These are phyloP conservation scores for Poecilobothrus nobilitatus DNA, from an alignment of 2,888 invertebrate genomes.

Conservation along the genomic window DNA sequence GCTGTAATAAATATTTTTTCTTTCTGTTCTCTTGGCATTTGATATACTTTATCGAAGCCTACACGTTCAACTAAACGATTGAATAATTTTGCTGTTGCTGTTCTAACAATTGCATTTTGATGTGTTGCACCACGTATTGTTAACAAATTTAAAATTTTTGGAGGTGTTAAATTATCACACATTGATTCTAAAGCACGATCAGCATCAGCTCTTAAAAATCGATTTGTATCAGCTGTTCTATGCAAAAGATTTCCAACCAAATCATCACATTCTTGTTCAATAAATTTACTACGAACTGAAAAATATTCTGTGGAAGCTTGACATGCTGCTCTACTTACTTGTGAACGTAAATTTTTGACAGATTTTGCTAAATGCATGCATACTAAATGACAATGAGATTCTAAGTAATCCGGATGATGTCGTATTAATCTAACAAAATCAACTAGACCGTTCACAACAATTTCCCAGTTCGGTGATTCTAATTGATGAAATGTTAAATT, in stretches of 20 bases:
- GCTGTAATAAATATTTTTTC: conserved; percentile 71
- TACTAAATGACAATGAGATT: conserved; percentile 58
- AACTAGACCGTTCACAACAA: conserved; percentile 62
- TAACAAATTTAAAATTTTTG: conserved; percentile 58
- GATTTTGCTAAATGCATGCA: conserved; percentile 66
- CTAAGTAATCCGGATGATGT: conserved; percentile 55
- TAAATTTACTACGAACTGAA: conserved; percentile 49
- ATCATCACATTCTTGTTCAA: conserved; percentile 76
- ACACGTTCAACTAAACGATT: conserved; percentile 61
- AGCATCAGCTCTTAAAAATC: conserved; percentile 84
- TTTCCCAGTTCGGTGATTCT: conserved; percentile 72
- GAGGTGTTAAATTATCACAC: conserved; percentile 65
- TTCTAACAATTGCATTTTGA: conserved; percentile 79
- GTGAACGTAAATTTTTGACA: conserved; percentile 83
- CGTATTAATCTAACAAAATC: conserved; percentile 59
- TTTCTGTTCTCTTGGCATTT: conserved; percentile 65
- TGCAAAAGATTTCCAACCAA: conserved; percentile 71
- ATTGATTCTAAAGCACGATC: conserved; percentile 66
- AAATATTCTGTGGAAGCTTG: conserved; percentile 74
- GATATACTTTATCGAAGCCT: conserved; percentile 64
- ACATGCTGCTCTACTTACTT: conserved; percentile 85
- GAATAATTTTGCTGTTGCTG: conserved; percentile 71
- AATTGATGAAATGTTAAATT: conserved; percentile 56
- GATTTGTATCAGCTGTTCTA: conserved; percentile 88
- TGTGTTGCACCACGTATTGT: conserved; percentile 65